A percentile compares a stretch with the other conserved stretches of the same genome.
phyloP scores from a whole-genome alignment of 64 coral and sea anemone genomes.

The Orbicella faveolata region DNA sequence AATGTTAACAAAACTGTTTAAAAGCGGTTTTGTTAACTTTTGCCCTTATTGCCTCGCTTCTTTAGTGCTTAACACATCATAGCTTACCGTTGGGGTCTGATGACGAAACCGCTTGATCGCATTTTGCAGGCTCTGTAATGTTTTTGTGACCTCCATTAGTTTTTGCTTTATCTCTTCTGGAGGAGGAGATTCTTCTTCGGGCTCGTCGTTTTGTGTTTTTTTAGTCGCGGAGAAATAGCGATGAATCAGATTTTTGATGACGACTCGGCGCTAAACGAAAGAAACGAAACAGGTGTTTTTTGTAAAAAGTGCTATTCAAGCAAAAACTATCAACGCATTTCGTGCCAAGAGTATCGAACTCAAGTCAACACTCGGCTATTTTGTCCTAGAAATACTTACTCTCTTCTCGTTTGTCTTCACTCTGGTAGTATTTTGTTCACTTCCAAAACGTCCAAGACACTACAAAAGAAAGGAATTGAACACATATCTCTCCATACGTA shows the following conservation, averaged over 20 bases:
- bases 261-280: constrained; percentile 10
- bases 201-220: background rate
- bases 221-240: constrained; percentile 33
- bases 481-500: too few relatives aligned
- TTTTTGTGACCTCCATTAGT: constrained; percentile 22
- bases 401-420: constrained; percentile 1
- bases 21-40: too few relatives aligned
- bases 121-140: constrained; percentile 11
- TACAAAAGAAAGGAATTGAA: background rate
- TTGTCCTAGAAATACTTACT: background rate
- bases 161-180: constrained; percentile 3
- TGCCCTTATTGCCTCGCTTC: too few relatives aligned
- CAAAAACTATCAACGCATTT: too few relatives aligned
- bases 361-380: too few relatives aligned
- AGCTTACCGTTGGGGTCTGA: background rate
- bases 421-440: background rate
- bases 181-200: background rate
- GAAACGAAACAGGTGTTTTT: too few relatives aligned
- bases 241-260: constrained; percentile 49
- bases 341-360: too few relatives aligned
- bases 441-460: background rate
- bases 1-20: too few relatives aligned
- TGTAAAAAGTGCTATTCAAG: too few relatives aligned
- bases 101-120: background rate
- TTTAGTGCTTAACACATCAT: background rate